Evolutionary conservation across 1,140 invertebrate genomes (phyloP).

Genomic region (Drosophila neocordata): DNA sequence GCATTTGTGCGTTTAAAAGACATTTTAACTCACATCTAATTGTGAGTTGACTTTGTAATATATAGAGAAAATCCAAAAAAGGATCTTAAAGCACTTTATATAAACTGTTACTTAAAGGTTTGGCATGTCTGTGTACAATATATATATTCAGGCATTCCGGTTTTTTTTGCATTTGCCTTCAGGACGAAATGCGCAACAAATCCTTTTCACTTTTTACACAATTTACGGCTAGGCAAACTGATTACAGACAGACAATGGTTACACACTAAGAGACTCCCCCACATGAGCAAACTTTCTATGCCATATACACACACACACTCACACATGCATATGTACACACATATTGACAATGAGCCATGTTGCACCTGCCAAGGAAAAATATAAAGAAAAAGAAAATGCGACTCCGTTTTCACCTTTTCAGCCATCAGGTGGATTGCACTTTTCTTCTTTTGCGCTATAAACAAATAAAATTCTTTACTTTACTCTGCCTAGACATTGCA

Average conservation of each 20-base stretch:
- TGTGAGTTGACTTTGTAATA: too few species aligned
- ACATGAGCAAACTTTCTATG: slow-evolving; percentile 25
- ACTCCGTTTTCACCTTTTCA: slow-evolving; percentile 32
- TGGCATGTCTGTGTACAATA: neutral
- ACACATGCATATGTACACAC: slow-evolving; percentile 6
- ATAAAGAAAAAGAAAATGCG: neutral
- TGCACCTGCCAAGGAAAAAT: slow-evolving; percentile 44
- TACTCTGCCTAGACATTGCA: slow-evolving; percentile 67
- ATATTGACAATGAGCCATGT: slow-evolving; percentile 64
- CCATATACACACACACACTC: slow-evolving; percentile 17
- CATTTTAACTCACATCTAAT: neutral
- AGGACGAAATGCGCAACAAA: slow-evolving; percentile 34
- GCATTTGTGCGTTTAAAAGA: neutral
- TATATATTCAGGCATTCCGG: neutral
- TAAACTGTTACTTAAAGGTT: neutral
- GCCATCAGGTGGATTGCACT: slow-evolving; percentile 63
- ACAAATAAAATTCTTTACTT: slow-evolving; percentile 66
- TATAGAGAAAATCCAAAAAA: too few species aligned
- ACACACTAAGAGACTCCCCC: slow-evolving; percentile 19
- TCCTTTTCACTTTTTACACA: slow-evolving; percentile 58
- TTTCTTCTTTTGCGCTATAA: slow-evolving; percentile 57
- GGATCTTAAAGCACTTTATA: slow-evolving; percentile 1
- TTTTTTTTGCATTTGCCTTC: neutral
- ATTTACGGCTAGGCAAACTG: slow-evolving; percentile 45
- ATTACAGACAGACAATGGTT: slow-evolving; percentile 59